Base-by-base conservation (phyloP, 2,113 vertebrate species). In the Rhinoptilus africanus region DNA sequence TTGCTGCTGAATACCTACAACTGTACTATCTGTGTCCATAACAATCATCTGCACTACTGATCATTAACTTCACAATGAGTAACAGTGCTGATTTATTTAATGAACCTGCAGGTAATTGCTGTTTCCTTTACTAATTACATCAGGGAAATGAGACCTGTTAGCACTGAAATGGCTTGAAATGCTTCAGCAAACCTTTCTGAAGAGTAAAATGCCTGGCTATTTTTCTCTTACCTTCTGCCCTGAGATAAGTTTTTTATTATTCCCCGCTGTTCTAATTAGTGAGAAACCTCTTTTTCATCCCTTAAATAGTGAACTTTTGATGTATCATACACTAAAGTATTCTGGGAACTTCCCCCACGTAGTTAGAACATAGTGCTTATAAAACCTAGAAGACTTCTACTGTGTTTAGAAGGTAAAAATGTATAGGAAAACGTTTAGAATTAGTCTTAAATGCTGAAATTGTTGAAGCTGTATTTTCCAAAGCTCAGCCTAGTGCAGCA, bases 31-130 rank as follows among this genome's bases (percentile, higher is more conserved):
- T 32, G 3, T 92, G 94, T 93, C 81, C 69, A 48, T 59, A 94
- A 68, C 80, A 97, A 95, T 98, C 93, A 95, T 91, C 88, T 93
- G 53, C 89, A 96, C 90, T 97, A 92, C 95, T 95, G 96, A 95
- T 94, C 95, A 96, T 98, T 97, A 98, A 96, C 94, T 97, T 96
- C 87, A 96, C 77, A 94, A 92, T 87, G 59, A 97, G 89, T 93
- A 97, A 95, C 85, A 88, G 17, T 64, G 63, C 83, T 97, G 96
- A 98, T 97, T 97, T 96, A 96, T 97, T 97, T 98, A 97, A 97
- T 95, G 94, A 97, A 96, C 39, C 85, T 92, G 68, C 16, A 91
- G 88, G 92, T 97, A 97, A 97, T 95, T 97, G 88, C 92, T 91
- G 94, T 97, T 98, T 96, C 93, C 63, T 96, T 96, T 97, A 88